Evolutionary conservation across 2,888 invertebrate genomes (phyloP), one percentile per base, ranked within the genome.

Genomic region (Xanthorhoe spadicearia): DNA sequence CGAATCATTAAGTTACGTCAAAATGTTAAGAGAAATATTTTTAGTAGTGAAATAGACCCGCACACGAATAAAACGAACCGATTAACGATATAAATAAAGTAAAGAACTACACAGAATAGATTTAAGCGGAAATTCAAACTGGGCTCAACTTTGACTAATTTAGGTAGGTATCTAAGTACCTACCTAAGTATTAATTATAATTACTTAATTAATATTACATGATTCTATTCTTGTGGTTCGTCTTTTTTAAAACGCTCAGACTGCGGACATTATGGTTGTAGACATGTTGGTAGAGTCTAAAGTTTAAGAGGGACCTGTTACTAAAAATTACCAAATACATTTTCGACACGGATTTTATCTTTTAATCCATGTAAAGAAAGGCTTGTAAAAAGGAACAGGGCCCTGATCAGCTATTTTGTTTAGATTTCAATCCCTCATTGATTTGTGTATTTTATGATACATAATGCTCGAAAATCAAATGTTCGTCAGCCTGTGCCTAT

Each of bases 21-120:
- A 17, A 35, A 13, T 43, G 38, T 35, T 60, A 43, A 52, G 51
- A 50, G 19, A 17, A 9, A 23, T 23, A 23, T 15, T 48, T n/a
- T 18, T 18, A 59, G 32, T 63, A 63, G 67, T 67, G 67, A 67
- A 67, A 67, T 67, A 67, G 60, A 60, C 63, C 67, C 57, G 48
- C 59, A 51, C 43, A 64, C 67, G 63, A 67, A 46, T 50, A 19
- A 51, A 61, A 60, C 67, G 67, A 58, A 63, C 43, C 67, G 66
- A 63, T 56, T 18, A 53, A 67, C 60, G 63, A 17, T 48, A 2
- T 13, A 15, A 46, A 15, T 5, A 46, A 48, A 32, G 32, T 28
- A 28, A 32, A 48, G 15, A 17, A 61, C 52, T 60, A 17, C 59
- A 59, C 49, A 59, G 62, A 64, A 59, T 46, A 57, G 15, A 7